These are phyloP conservation scores for Ciconia nigra DNA, from an alignment of 2,797 vertebrate genomes.

Conservation along the genomic window DNA sequence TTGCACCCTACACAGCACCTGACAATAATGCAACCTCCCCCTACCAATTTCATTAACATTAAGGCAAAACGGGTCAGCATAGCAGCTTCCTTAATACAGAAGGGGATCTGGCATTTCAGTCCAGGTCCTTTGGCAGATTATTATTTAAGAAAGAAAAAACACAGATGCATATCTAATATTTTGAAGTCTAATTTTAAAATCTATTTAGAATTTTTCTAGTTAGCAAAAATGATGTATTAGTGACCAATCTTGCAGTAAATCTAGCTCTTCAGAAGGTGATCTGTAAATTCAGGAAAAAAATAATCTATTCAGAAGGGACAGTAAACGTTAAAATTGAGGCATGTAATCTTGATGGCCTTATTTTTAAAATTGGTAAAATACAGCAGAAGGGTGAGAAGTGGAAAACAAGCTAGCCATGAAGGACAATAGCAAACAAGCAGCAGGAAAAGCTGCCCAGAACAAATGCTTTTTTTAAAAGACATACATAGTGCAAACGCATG, in stretches of 20 bases:
- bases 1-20: background rate
- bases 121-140: background rate
- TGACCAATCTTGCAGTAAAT: background rate
- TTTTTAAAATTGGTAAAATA: background rate
- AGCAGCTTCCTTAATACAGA: background rate
- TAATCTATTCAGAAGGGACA: background rate
- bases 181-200: background rate
- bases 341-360: background rate
- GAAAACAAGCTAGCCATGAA: background rate
- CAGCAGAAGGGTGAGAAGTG: background rate
- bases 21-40: background rate
- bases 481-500: rapidly evolving
- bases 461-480: background rate
- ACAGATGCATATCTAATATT: background rate
- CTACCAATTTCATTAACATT: background rate
- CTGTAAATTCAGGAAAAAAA: background rate
- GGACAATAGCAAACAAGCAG: background rate
- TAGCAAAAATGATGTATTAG: background rate
- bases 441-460: background rate
- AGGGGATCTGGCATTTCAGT: background rate
- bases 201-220: background rate
- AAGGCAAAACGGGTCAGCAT: background rate
- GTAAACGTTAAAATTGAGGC: background rate
- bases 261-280: background rate
- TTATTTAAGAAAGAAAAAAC: background rate